Percentiles rank a stretch among this genome's conserved stretches.
Evolutionary conservation across 2,113 vertebrate species (phyloP).

Genomic region (Macrotis lagotis): DNA sequence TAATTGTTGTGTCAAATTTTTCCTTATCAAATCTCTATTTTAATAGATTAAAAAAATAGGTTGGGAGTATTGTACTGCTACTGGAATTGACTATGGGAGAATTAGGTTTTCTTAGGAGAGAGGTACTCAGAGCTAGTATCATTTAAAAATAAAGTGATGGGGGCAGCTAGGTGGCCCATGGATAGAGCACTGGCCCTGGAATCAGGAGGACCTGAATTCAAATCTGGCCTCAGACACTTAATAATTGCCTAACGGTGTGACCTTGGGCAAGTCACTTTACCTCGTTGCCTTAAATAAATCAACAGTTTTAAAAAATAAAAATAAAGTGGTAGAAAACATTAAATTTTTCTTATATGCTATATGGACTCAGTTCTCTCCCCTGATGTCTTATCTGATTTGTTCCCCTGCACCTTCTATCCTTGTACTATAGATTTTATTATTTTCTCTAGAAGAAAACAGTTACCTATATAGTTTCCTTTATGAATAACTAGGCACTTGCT

Average conservation of each 20-base stretch:
- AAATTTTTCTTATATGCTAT: background rate
- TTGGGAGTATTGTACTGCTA: background rate
- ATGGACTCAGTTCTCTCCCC: background rate
- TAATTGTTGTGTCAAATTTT: background rate
- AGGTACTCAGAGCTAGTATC: background rate
- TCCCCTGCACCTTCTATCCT: background rate
- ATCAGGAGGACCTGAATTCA: too few species aligned
- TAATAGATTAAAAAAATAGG: background rate
- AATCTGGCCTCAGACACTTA: too few species aligned
- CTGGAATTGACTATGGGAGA: background rate
- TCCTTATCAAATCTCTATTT: background rate
- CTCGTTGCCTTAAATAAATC: too few species aligned
- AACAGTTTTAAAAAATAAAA: too few species aligned
- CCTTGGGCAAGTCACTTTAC: too few species aligned
- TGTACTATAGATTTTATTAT: background rate
- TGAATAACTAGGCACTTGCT: background rate
- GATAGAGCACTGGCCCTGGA: too few species aligned
- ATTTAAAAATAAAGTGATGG: background rate
- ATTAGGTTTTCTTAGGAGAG: background rate
- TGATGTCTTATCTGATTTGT: background rate
- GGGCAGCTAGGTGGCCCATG: too few species aligned
- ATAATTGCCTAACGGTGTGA: too few species aligned
- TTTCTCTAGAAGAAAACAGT: background rate
- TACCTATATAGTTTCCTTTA: background rate
- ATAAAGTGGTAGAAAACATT: background rate